Evolutionary conservation across 2,797 vertebrate genomes (phyloP).

Genomic region (Halcyon badia): DNA sequence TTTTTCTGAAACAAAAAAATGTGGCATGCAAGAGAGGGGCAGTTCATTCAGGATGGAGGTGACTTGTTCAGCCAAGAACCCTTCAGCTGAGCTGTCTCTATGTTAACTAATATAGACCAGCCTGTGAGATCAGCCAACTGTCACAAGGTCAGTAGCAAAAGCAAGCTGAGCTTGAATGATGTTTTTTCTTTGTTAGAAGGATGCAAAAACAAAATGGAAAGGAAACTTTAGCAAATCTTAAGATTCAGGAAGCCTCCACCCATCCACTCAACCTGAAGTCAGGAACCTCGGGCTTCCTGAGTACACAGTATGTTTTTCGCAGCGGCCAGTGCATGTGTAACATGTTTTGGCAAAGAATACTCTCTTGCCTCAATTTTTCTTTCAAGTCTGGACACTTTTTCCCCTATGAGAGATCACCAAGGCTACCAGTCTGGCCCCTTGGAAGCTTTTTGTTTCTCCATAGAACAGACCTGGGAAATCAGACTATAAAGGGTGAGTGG

Average conservation of each 20-base stretch:
- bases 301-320: constrained; percentile 34
- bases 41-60: not conserved
- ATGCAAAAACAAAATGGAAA: constrained; percentile 76
- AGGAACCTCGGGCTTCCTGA: constrained; percentile 75
- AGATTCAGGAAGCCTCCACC: constrained; percentile 80
- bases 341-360: constrained; percentile 37
- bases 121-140: not conserved
- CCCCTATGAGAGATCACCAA: not conserved
- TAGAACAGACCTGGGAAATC: not conserved
- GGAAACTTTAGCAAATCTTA: constrained; percentile 77
- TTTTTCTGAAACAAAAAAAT: not conserved
- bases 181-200: constrained; percentile 71
- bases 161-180: constrained; percentile 31
- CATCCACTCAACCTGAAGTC: constrained; percentile 76
- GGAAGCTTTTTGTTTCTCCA: constrained; percentile 20
- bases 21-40: not conserved
- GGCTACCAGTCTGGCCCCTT: not conserved
- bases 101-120: not conserved
- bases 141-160: constrained; percentile 38
- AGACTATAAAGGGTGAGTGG: not conserved
- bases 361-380: constrained; percentile 19
- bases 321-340: not conserved
- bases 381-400: constrained; percentile 29
- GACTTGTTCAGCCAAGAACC: constrained; percentile 25
- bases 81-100: not conserved